These are phyloP conservation scores for Drosophila varians DNA, from an alignment of 1,140 invertebrate genomes.

Conservation along the genomic window DNA sequence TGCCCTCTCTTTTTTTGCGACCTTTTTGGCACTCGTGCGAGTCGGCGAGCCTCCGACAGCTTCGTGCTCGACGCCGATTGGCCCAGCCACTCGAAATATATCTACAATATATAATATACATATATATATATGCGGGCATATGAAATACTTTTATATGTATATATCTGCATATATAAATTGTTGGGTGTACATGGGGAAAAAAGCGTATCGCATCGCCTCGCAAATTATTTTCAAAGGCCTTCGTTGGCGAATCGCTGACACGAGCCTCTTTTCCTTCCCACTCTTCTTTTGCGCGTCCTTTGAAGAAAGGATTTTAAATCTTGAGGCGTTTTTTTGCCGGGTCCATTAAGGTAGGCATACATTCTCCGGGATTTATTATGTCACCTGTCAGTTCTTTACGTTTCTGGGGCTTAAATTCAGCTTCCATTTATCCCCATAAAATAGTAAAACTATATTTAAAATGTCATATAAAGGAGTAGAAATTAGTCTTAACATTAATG, in stretches of 20 bases:
- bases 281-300: not conserved
- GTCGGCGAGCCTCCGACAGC: slow-evolving; percentile 45
- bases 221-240: slow-evolving; percentile 12
- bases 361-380: not conserved
- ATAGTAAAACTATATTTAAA: too few species aligned
- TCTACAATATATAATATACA: slow-evolving; percentile 51
- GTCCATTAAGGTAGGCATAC: not conserved
- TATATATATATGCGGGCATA: slow-evolving; percentile 16
- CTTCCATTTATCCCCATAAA: too few species aligned
- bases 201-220: slow-evolving; percentile 21
- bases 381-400: not conserved
- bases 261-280: not conserved
- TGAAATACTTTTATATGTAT: slow-evolving; percentile 68
- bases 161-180: slow-evolving; percentile 46
- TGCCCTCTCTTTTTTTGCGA: slow-evolving; percentile 60
- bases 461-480: too few species aligned
- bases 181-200: slow-evolving; percentile 27
- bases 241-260: slow-evolving; percentile 2
- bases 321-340: not conserved
- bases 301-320: not conserved
- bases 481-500: too few species aligned
- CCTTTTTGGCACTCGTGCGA: slow-evolving; percentile 62
- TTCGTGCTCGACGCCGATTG: slow-evolving; percentile 76
- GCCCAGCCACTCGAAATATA: slow-evolving; percentile 52
- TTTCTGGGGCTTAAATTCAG: not conserved